Conservation (phyloP, 2,113 vertebrate species). For the Ochotona curzoniae region DNA sequence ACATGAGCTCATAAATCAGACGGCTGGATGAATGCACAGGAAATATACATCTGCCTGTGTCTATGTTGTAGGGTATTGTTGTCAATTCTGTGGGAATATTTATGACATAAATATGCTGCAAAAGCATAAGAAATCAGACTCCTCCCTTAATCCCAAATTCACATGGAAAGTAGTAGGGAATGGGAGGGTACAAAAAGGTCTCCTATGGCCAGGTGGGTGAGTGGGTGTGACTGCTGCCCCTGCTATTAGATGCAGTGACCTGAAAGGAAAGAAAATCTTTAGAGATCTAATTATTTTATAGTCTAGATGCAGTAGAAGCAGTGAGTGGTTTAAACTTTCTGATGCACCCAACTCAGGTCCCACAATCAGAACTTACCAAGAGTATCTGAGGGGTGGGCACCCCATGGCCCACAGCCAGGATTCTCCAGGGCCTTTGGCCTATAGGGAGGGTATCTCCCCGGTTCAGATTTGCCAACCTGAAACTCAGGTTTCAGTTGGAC, state of each 20-base stretch:
- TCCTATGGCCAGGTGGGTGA: background rate
- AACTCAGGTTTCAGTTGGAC: background rate
- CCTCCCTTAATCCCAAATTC: background rate
- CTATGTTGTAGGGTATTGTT: background rate
- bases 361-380: background rate
- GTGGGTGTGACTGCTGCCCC: background rate
- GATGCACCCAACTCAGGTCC: background rate
- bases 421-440: background rate
- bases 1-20: background rate
- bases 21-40: background rate
- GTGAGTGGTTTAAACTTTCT: background rate
- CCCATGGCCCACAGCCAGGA: no score
- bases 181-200: background rate
- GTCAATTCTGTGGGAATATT: background rate
- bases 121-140: constrained; percentile 5
- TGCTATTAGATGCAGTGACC: background rate
- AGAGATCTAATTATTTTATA: background rate
- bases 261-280: background rate
- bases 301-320: background rate
- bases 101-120: background rate
- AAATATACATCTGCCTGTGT: background rate
- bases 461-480: background rate
- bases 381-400: background rate
- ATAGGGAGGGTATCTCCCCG: background rate
- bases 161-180: background rate